Base-by-base conservation (phyloP, 1,140 invertebrate genomes). In the Geopemphigus sp. region DNA sequence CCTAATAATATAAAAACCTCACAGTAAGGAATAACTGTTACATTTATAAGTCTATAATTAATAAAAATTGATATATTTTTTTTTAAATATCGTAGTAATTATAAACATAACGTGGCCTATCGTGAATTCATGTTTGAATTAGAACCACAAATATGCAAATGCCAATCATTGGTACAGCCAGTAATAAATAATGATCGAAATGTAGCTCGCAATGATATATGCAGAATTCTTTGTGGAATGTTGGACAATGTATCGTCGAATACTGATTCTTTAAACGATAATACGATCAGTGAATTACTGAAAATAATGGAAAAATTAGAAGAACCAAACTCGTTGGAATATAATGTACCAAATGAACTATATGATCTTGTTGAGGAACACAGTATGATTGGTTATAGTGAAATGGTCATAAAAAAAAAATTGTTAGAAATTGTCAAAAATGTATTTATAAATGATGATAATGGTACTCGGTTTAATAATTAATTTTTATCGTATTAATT, bases 341-440 rank as follows among this genome's bases (percentile, higher is more conserved):
- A 17, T 39, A 45, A 39, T 8, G 22, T 17, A 5, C 56, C 17
- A 26, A 74, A 10, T n/a, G 54, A 56, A 32, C 2, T 76, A 76
- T 54, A 76, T 10, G 39, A 59, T 56, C 39, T 76, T 22, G 17
- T 76, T 45, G 32, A 76, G 17, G 54, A 59, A 59, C 72, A 76
- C 15, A 59, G 53, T 45, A 22, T 59, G 14, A 12, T 45, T 57
- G 72, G 72, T 24, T 26, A 45, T 39, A 39, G 19, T 19, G 15
- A 76, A 39, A 45, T 5, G 15, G 54, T 45, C n/a, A 59, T 76
- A 45, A 56, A 76, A 76, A 39, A 76, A 4, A 56, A 14, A 19
- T 4, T 76, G 10, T 17, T 76, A 14, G 54, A 76, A 59, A 76
- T 76, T 39, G 29, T 29, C 1, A 14, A 76, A 17, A n/a, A 57